Conservation (phyloP, 2,797 vertebrate species). For the Melanotaenia trifasciata region DNA sequence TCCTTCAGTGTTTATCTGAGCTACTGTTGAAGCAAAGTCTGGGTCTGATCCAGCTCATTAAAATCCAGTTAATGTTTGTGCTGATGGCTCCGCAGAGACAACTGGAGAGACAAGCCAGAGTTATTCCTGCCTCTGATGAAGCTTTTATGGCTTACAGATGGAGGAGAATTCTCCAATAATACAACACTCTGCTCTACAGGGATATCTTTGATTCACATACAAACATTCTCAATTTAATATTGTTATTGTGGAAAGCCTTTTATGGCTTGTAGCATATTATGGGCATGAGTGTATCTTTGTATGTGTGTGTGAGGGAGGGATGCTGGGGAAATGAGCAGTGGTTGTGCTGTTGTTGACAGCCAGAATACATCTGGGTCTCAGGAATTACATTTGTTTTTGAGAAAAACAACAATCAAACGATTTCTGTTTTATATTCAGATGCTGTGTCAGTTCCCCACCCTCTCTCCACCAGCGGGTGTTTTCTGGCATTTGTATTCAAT, state of each 20-base stretch:
- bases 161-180: slow-evolving; percentile 43
- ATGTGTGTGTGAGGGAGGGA: neutral
- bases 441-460: slow-evolving; percentile 37
- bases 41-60: slow-evolving; percentile 79
- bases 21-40: slow-evolving; percentile 56
- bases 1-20: slow-evolving; percentile 45
- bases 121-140: slow-evolving; percentile 65
- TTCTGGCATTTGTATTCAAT: slow-evolving; percentile 64
- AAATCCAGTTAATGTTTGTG: slow-evolving; percentile 74
- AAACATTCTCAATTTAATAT: slow-evolving; percentile 52
- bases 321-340: slow-evolving; percentile 12
- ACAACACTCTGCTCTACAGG: slow-evolving; percentile 35
- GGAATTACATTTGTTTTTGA: slow-evolving; percentile 57
- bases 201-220: slow-evolving; percentile 53
- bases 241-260: slow-evolving; percentile 45
- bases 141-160: slow-evolving; percentile 61
- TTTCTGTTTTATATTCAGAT: slow-evolving; percentile 64
- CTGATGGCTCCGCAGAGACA: slow-evolving; percentile 74
- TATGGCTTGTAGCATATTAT: slow-evolving; percentile 17
- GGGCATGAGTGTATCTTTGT: slow-evolving; percentile 2
- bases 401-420: slow-evolving; percentile 44
- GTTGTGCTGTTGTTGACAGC: slow-evolving; percentile 40
- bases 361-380: slow-evolving; percentile 48
- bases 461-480: slow-evolving; percentile 42
- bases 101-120: slow-evolving; percentile 56